A percentile compares a stretch with the other conserved stretches of the same genome.
Evolutionary conservation across 2,113 vertebrate species (phyloP).

Genomic region (Nesoenas mayeri): DNA sequence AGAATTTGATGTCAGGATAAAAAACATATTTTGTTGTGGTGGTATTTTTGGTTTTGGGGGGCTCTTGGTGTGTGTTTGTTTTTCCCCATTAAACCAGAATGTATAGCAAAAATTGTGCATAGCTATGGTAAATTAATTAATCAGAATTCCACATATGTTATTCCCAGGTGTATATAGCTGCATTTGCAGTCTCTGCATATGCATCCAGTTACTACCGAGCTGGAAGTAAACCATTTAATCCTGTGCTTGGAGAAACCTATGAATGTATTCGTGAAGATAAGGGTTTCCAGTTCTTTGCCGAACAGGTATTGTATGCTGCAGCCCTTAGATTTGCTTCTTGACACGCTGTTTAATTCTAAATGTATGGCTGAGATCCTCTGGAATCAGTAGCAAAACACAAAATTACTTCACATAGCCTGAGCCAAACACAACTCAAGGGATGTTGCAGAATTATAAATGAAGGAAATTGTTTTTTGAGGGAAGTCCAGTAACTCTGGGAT

Average conservation of each 20-base stretch:
- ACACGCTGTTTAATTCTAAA: background rate
- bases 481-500: background rate
- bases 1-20: background rate
- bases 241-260: conserved; percentile 93
- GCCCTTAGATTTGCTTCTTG: background rate
- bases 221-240: conserved; percentile 97
- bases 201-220: conserved; percentile 94
- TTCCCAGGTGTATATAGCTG: conserved; percentile 90
- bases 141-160: background rate
- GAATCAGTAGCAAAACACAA: background rate
- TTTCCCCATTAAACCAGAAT: background rate
- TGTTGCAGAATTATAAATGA: background rate
- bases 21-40: too few relatives aligned
- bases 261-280: conserved; percentile 92
- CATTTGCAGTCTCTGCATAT: conserved; percentile 92
- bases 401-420: conserved; percentile 8
- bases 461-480: background rate
- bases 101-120: background rate
- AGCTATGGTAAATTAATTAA: background rate
- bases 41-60: too few relatives aligned
- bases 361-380: background rate
- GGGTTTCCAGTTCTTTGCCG: conserved; percentile 90
- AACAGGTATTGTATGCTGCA: conserved; percentile 83
- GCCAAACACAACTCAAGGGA: background rate
- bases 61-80: background rate